Base-by-base conservation (phyloP, 2,888 invertebrate genomes). In the Prostheceraeus crozeri region DNA sequence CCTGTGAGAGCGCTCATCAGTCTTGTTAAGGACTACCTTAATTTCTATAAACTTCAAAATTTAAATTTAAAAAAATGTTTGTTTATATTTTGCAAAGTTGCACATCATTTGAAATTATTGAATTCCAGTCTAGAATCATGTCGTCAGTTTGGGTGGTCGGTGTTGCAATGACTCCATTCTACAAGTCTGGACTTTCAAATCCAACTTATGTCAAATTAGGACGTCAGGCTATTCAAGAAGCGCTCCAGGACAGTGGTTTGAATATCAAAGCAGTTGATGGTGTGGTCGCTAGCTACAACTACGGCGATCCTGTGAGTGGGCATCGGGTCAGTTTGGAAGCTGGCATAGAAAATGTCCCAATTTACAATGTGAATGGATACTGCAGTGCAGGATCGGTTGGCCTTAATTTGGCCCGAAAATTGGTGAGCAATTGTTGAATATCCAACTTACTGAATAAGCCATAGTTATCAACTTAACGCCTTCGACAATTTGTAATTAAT, bases 271-370 rank as follows among this genome's bases (percentile, higher is more conserved):
- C 65, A 35, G 62, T 71, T 2, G 59, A 71, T 56, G 67, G 69
- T 27, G 71, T 68, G 14, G 71, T 71, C n/a, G 71, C 69, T 31
- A 71, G 72, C 52, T 72, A 72, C 59, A 71, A 71, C 59, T 72
- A 71, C 62, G 72, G 72, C n/a, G 72, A 72, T 59, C 70, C 71
- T 35, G 71, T 71, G 6, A 66, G 69, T 63, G 72, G 72, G n/a
- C 64, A 64, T 53, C 25, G 61, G 21, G 64, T 58, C 19, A 57
- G 55, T 6, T 64, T 63, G 30, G 62, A 62, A 27, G 51, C 63
- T 8, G 63, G 63, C 3, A 35, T 63, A 16, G 69, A 66, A 28
- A 71, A 71, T 28, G 66, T 71, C 33, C 71, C 71, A 11, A 67
- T 71, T 4, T 71, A 67, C 61, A 71, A 71, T 64, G 71, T 71